Evolutionary conservation across 2,113 vertebrate genomes (phyloP), one percentile per base, ranked within the genome.

Genomic region (Microcebus tavaratra): DNA sequence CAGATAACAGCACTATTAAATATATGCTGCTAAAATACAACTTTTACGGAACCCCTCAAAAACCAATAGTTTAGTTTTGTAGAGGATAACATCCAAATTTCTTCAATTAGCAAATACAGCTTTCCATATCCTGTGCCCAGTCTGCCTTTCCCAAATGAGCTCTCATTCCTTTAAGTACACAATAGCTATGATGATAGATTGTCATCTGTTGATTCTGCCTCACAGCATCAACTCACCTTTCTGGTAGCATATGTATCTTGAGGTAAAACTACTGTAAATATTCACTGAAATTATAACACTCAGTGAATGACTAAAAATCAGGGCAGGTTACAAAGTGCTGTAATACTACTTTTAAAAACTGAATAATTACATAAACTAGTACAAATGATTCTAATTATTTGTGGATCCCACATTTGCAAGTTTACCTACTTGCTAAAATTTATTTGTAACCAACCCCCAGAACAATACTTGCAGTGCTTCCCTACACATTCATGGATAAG

Each of bases 71-170:
- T 96, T 68, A 80, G 31, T 23, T 76, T 87, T 70, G 23, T 29
- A 79, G 25, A 97, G 14, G 84, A 88, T 48, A 50, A 94, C 95
- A 57, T 63, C 63, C 78, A 57, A 2, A 75, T 88, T 75, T 86
- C 48, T 73, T 86, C 80, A 70, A n/a, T 75, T 45, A 70, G 84
- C 75, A 95, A 90, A 55, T 31, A 73, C 0, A 67, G 67, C n/a
- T 81, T 12, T 63, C 48, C 18, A 59, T 9, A 42, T 29, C n/a
- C n/a, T n/a, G 9, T 72, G 20, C 53, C 14, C 27, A 8, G 4
- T 18, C 10, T 20, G 6, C 42, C 73, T 95, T 63, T 83, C 70
- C 63, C 45, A 75, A 80, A 23, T 14, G 70, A 45, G 48, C 21
- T 34, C 55, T 79, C 12, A 6, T 57, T 85, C 55, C n/a, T 68